Percentiles rank a stretch among this genome's conserved stretches.
Evolutionary conservation across 2,113 vertebrate species (phyloP).

Genomic region (Caloenas nicobarica): DNA sequence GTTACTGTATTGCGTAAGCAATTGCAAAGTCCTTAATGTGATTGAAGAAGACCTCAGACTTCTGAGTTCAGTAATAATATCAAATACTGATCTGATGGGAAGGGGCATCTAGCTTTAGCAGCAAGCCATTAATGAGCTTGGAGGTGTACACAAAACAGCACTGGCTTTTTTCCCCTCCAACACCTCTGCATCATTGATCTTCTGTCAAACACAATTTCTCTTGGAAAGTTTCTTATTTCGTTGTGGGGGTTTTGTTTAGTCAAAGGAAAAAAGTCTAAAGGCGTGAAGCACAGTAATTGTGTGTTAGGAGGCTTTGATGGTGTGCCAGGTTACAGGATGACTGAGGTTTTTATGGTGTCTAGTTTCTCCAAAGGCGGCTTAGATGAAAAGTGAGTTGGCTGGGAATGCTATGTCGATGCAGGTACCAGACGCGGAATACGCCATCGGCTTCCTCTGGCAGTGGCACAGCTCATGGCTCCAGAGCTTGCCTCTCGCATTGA

Average conservation of each 20-base stretch:
- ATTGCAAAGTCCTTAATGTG: conserved; percentile 12
- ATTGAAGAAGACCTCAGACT: conserved; percentile 32
- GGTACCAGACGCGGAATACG: background rate
- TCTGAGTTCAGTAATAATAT: conserved; percentile 21
- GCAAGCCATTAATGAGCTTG: conserved; percentile 26
- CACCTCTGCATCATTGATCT: conserved; percentile 56
- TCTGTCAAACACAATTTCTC: conserved; percentile 57
- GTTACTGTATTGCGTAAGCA: background rate
- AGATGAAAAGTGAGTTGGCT: conserved; percentile 25
- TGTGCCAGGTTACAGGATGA: conserved; percentile 36
- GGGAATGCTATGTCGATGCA: background rate
- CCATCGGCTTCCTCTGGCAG: background rate
- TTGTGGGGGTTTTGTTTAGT: conserved; percentile 61
- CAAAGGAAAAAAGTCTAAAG: conserved; percentile 52
- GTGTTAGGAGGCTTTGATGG: conserved; percentile 26
- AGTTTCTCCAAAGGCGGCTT: background rate
- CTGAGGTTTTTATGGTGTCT: conserved; percentile 53
- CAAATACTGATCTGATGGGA: conserved; percentile 36
- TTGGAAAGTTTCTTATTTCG: conserved; percentile 53
- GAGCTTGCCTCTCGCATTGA: background rate
- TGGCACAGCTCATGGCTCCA: background rate
- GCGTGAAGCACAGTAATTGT: conserved; percentile 26
- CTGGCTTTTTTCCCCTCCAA: conserved; percentile 35
- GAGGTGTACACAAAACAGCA: conserved; percentile 46
- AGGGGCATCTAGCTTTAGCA: conserved; percentile 32